Percentiles rank a stretch among this genome's conserved stretches.
Conservation (phyloP, 53 echinoderm and acorn worm genomes). For the Mesocentrotus franciscanus region DNA sequence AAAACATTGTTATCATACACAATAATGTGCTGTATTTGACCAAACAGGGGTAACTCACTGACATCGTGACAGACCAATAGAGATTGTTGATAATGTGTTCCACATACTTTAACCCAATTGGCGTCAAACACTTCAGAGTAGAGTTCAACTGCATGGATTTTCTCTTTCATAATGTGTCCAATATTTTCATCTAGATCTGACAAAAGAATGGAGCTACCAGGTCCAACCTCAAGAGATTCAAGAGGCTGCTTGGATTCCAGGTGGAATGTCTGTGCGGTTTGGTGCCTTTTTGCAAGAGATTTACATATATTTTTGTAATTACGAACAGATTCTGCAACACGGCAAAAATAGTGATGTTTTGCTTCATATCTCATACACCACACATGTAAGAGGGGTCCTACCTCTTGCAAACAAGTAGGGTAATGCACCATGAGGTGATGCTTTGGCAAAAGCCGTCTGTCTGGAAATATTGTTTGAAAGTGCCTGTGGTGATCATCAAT, state of each 20-base stretch:
- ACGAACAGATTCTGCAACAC: constrained; percentile 51
- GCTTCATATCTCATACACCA: constrained; percentile 82
- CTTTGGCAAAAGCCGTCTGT: constrained; percentile 60
- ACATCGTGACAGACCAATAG: constrained; percentile 34
- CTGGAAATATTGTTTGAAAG: constrained; percentile 65
- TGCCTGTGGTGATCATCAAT: constrained; percentile 73
- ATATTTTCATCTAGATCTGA: constrained; percentile 10
- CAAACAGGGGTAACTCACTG: constrained; percentile 30
- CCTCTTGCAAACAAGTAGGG: constrained; percentile 68
- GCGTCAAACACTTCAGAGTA: constrained; percentile 38
- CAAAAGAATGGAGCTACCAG: constrained; percentile 48
- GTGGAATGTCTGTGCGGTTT: constrained; percentile 58
- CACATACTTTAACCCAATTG: constrained; percentile 43
- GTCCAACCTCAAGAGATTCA: constrained; percentile 63
- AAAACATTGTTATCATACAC: background rate
- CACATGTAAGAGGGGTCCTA: constrained; percentile 74
- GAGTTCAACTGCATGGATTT: constrained; percentile 24
- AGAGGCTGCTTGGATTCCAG: constrained; percentile 30
- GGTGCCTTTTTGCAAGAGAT: constrained; percentile 69
- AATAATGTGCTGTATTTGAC: constrained; percentile 47
- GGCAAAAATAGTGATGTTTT: constrained; percentile 71
- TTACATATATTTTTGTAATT: constrained; percentile 75
- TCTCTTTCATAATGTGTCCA: background rate
- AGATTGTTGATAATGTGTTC: constrained; percentile 33
- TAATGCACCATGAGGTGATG: constrained; percentile 80